These are phyloP conservation scores for Corvus cornix DNA, from an alignment of 2,113 vertebrate species.

Conservation along the genomic window DNA sequence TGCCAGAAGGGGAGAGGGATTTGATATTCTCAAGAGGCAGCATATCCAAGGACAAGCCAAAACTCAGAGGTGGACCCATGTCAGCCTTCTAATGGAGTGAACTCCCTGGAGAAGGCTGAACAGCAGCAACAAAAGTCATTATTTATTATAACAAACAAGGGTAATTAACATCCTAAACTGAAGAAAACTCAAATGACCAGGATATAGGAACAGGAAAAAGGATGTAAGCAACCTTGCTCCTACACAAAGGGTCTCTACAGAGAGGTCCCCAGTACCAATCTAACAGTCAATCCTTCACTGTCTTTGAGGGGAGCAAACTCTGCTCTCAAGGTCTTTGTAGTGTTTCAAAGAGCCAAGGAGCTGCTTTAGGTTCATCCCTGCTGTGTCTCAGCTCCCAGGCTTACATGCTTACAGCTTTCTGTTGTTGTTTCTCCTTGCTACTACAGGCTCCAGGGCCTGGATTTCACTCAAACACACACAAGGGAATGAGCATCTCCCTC, in stretches of 20 bases:
- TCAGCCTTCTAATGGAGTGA: not conserved
- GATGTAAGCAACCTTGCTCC: not conserved
- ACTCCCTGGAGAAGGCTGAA: not conserved
- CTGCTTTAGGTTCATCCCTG: not conserved
- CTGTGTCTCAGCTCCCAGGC: not conserved
- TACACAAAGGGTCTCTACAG: not conserved
- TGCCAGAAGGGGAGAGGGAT: not conserved
- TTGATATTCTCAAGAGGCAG: not conserved
- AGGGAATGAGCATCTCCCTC: not conserved
- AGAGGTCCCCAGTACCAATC: not conserved
- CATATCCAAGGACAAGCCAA: not conserved
- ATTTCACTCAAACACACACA: not conserved
- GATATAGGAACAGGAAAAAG: not conserved
- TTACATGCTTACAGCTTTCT: not conserved
- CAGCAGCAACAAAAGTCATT: not conserved
- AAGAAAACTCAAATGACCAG: not conserved
- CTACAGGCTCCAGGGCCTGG: not conserved
- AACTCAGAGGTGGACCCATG: not conserved
- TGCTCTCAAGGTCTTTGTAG: not conserved
- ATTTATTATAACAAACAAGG: not conserved
- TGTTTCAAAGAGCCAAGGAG: not conserved
- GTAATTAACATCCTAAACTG: not conserved
- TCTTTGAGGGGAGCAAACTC: not conserved
- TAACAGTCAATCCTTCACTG: not conserved
- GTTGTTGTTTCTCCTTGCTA: not conserved